phyloP scores from a whole-genome alignment of 2,113 vertebrate genomes.

The Mugil cephalus region DNA sequence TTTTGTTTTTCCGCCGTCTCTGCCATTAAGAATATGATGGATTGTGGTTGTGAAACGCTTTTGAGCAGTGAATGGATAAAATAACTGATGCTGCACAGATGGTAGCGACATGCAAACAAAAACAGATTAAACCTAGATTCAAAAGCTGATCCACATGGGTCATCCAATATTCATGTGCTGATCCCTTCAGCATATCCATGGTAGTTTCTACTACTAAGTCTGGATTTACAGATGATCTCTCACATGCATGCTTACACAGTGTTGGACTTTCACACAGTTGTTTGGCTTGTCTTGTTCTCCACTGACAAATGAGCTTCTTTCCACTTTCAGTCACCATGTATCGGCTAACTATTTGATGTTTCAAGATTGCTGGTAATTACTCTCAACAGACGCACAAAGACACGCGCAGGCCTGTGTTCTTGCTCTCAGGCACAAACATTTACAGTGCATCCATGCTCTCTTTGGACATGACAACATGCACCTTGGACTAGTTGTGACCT shows the following conservation, averaged over 20 bases:
- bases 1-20: conserved; percentile 1
- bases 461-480: background rate
- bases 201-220: conserved; percentile 3
- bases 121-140: conserved; percentile 13
- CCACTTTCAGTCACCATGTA: conserved; percentile 6
- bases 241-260: background rate
- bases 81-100: conserved; percentile 39
- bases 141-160: conserved; percentile 9
- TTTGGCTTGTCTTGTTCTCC: conserved; percentile 11
- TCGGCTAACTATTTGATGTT: conserved; percentile 17
- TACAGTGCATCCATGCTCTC: background rate
- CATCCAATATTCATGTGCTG: conserved; percentile 3
- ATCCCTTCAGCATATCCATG: background rate
- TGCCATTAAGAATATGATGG: conserved; percentile 15
- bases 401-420: background rate
- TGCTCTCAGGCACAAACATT: conserved; percentile 6
- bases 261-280: background rate
- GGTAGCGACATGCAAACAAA: conserved; percentile 42
- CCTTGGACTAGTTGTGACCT: conserved; percentile 18
- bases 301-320: conserved; percentile 29
- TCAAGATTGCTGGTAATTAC: conserved; percentile 22
- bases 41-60: conserved; percentile 14
- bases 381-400: conserved; percentile 10
- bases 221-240: background rate
- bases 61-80: background rate